A percentile compares a stretch with the other conserved stretches of the same genome.
Evolutionary conservation across 2,113 vertebrate genomes (phyloP).

Genomic region (Cebus imitator): DNA sequence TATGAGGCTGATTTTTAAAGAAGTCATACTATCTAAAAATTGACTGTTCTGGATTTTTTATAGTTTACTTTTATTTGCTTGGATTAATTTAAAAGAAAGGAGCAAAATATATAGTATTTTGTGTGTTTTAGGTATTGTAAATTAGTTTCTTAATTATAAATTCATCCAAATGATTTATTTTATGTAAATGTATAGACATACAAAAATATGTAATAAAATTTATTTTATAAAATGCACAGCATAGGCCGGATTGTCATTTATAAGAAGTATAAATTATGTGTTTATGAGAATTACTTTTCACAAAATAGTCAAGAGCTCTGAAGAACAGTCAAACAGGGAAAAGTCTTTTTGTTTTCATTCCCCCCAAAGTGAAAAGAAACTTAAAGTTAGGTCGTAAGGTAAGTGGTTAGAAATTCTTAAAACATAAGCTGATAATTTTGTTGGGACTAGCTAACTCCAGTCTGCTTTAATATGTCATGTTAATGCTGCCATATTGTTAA

Average conservation of each 20-base stretch:
- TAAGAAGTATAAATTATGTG: not conserved
- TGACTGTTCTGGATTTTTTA: not conserved
- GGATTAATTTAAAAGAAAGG: not conserved
- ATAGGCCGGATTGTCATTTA: not conserved
- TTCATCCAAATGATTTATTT: not conserved
- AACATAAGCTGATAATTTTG: not conserved
- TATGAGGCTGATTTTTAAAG: not conserved
- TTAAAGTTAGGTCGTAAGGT: conserved; percentile 44
- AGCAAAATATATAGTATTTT: not conserved
- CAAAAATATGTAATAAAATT: not conserved
- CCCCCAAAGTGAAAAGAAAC: not conserved
- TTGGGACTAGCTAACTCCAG: conserved; percentile 48
- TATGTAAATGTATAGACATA: not conserved
- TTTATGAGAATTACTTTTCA: not conserved
- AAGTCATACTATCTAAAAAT: not conserved
- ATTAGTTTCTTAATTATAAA: not conserved
- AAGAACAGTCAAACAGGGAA: not conserved
- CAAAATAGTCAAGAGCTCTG: not conserved
- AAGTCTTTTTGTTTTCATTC: not conserved
- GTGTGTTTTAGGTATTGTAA: not conserved
- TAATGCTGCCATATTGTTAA: conserved; percentile 19
- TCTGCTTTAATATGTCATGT: conserved; percentile 71
- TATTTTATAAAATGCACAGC: not conserved
- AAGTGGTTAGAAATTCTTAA: conserved; percentile 61
- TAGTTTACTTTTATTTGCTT: not conserved